These are phyloP conservation scores for Alces alces DNA, from an alignment of 2,113 vertebrate species.

Conservation along the genomic window DNA sequence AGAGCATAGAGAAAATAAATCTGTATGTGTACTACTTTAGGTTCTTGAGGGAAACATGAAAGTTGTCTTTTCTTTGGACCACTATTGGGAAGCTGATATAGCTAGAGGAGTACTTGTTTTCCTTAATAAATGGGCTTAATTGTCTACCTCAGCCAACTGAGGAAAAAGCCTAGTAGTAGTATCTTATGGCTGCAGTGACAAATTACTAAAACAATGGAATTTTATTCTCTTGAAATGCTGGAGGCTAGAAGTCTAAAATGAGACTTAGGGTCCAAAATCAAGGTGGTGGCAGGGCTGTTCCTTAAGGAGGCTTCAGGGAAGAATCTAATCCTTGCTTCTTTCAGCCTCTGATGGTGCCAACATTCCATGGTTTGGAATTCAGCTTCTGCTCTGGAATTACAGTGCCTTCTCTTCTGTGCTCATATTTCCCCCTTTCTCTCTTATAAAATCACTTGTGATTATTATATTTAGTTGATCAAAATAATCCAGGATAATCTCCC, in stretches of 20 bases:
- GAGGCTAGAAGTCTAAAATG: background rate
- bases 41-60: background rate
- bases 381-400: background rate
- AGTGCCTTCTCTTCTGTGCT: background rate
- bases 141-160: background rate
- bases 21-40: background rate
- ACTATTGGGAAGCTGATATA: background rate
- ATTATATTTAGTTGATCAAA: background rate
- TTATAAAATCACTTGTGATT: background rate
- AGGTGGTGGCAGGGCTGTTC: background rate
- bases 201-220: background rate
- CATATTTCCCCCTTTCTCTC: background rate
- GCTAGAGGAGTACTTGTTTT: background rate
- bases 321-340: background rate
- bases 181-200: background rate
- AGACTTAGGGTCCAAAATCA: background rate
- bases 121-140: background rate
- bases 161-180: background rate
- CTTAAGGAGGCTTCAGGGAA: background rate
- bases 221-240: background rate
- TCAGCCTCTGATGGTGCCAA: accelerated
- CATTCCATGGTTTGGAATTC: background rate
- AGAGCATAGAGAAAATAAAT: background rate
- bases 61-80: background rate
- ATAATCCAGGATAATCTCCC: background rate